Conservation (phyloP, 2,113 vertebrate genomes). For the Emydocephalus ijimae region DNA sequence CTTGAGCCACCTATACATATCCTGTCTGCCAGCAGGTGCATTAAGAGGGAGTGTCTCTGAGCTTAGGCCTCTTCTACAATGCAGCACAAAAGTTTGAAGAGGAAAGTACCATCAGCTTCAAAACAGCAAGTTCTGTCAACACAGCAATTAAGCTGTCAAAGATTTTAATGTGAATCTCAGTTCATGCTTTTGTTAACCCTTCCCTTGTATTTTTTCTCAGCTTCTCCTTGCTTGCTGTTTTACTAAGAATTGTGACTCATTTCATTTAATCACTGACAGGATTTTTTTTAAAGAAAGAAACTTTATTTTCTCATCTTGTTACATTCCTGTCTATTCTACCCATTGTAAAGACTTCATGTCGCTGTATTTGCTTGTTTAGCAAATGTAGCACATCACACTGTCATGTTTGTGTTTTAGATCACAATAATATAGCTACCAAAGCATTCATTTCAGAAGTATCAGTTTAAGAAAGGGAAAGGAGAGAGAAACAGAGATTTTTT, state of each 20-base stretch:
- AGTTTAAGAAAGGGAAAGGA: neutral
- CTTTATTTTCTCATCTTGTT: conserved; percentile 18
- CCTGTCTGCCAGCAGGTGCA: conserved; percentile 45
- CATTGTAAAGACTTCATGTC: neutral
- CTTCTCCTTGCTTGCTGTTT: neutral
- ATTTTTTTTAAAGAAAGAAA: neutral
- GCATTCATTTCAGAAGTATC: neutral
- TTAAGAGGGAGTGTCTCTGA: conserved; percentile 28
- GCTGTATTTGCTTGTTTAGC: neutral
- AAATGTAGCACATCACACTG: neutral
- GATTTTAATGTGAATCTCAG: neutral
- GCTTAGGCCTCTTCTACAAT: conserved; percentile 2
- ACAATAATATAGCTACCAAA: neutral
- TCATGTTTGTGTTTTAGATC: neutral
- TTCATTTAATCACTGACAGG: neutral
- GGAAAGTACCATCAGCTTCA: conserved; percentile 29
- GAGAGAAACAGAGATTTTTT: neutral
- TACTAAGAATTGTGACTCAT: neutral
- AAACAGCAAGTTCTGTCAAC: conserved; percentile 43
- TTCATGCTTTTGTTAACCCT: conserved; percentile 27
- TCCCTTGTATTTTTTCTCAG: neutral
- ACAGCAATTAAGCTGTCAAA: conserved; percentile 50
- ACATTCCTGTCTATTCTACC: neutral
- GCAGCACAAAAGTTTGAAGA: neutral
- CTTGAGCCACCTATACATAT: conserved; percentile 34